Base-by-base conservation (phyloP, 2,888 invertebrate genomes). In the Dioctria rufipes region DNA sequence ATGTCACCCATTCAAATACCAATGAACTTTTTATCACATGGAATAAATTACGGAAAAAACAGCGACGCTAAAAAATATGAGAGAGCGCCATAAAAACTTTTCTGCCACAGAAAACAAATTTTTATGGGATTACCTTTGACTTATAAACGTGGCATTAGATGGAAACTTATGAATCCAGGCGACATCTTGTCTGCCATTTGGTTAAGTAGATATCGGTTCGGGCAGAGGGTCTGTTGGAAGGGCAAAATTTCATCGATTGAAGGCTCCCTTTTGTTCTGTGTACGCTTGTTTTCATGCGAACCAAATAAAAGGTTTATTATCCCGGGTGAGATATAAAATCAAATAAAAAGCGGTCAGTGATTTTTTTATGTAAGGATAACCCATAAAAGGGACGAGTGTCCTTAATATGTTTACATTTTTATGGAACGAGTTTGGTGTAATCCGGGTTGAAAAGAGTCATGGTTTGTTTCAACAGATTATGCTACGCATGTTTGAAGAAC, bases 161-260 rank as follows among this genome's bases (percentile, higher is more conserved):
- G 73, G 73, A 58, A 73, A 73, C 73, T 78, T 78, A 81, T 78
- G 81, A 69, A 67, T 66, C 60, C 60, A 73, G 80, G 67, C 81
- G 81, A 80, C 81, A 81, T 81, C 81, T 80, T 81, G 81, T 81
- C 81, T 81, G 78, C 80, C 71, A 69, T 81, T 80, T 81, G 77
- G 80, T 77, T n/a, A n/a, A n/a, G 66, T 80, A 75, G 81, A 81
- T 81, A 80, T 63, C 66, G 25, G 25, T 25, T 0, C 2, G 25
- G 39, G 80, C 13, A n/a, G n/a, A 63, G 61, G 6, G 2, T 3
- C 0, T 37, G 39, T 4, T 13, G n/a, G 49, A 11, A 25, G 58
- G 73, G 73, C 58, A 73, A 43, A 60, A 73, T 58, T 73, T 73
- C 58, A 73, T 73, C 73, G 73, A 73, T 73, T 73, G 58, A 73